Percentiles rank a stretch among this genome's conserved stretches.
Conservation (phyloP, 2,113 vertebrate genomes). For the Morone chrysops region DNA sequence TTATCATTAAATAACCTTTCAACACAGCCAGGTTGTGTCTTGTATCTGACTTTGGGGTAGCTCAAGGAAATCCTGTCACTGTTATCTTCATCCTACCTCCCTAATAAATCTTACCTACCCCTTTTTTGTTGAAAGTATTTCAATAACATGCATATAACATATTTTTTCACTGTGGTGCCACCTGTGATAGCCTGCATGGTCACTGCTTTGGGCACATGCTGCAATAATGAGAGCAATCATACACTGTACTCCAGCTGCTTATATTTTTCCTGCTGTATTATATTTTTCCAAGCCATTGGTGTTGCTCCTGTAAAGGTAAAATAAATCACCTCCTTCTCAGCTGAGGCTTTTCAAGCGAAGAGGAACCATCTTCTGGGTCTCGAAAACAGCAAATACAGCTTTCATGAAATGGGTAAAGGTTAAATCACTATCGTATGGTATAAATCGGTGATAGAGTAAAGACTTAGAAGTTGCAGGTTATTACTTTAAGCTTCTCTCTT, state of each 20-base stretch:
- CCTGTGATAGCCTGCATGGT: not conserved
- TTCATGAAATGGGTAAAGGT: constrained; percentile 49
- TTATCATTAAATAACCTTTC: constrained; percentile 1
- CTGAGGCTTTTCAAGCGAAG: constrained; percentile 32
- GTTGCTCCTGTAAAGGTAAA: constrained; percentile 6
- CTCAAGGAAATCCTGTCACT: not conserved
- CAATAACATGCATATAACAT: not conserved
- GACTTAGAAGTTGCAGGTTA: constrained; percentile 40
- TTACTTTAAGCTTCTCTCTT: constrained; percentile 49
- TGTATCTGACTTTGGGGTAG: not conserved
- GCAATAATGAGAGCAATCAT: not conserved
- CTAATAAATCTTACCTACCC: not conserved
- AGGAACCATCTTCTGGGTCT: constrained; percentile 18
- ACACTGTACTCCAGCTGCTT: not conserved
- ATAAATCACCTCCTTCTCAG: constrained; percentile 38
- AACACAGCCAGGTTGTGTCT: not conserved
- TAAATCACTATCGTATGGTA: constrained; percentile 51
- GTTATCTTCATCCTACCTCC: not conserved
- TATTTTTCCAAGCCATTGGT: constrained; percentile 27
- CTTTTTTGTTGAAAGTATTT: not conserved
- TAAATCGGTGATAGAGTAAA: constrained; percentile 18
- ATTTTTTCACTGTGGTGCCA: not conserved
- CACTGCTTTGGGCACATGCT: not conserved
- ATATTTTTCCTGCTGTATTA: not conserved
- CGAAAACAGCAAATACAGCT: constrained; percentile 32